phyloP scores from a whole-genome alignment of 92 coral and sea anemone genomes.

The Actinernus sp. region DNA sequence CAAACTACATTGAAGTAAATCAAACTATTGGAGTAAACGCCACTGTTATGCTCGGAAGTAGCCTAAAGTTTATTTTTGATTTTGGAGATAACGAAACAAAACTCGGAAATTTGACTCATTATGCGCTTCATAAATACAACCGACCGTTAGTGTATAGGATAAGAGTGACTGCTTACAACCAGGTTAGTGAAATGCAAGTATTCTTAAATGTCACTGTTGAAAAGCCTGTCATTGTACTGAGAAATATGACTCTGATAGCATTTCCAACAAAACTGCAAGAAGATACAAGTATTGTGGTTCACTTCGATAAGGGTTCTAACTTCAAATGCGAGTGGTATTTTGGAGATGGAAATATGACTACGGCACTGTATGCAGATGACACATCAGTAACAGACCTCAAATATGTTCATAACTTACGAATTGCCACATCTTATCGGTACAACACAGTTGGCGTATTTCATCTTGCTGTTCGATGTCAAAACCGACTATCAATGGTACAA shows the following conservation, averaged over 20 bases:
- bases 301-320: constrained; percentile 38
- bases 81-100: constrained; percentile 23
- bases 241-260: constrained; percentile 7
- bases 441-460: constrained; percentile 10
- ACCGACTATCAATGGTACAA: constrained; percentile 13
- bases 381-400: constrained; percentile 10
- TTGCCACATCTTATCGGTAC: constrained; percentile 8
- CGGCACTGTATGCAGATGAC: neutral
- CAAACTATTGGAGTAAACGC: constrained; percentile 7
- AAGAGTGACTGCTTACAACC: constrained; percentile 48
- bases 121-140: constrained; percentile 31
- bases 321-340: constrained; percentile 59
- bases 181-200: constrained; percentile 27
- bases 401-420: too few relatives aligned
- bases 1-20: constrained; percentile 32
- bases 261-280: constrained; percentile 29
- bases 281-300: constrained; percentile 8
- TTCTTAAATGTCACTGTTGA: constrained; percentile 6
- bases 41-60: constrained; percentile 15
- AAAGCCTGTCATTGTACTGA: constrained; percentile 21
- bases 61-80: constrained; percentile 29
- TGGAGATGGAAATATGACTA: constrained; percentile 28
- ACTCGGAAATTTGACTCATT: neutral
- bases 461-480: constrained; percentile 18
- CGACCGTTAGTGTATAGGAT: constrained; percentile 33